phyloP scores from a whole-genome alignment of 2,797 vertebrate species.

The Atherinosoma microstoma region DNA sequence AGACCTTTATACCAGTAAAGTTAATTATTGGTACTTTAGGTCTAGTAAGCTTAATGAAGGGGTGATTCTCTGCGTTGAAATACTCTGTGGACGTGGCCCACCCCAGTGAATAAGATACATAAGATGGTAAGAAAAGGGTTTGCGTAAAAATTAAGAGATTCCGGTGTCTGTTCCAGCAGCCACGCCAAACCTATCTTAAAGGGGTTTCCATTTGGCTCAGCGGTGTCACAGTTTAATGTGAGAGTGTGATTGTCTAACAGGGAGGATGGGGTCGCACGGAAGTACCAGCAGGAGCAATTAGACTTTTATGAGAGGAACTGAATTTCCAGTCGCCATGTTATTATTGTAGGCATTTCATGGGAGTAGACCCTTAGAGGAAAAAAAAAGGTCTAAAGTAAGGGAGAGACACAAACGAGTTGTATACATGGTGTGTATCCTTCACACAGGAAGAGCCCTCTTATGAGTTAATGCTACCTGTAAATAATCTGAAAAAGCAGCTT shows the following conservation, averaged over 20 bases:
- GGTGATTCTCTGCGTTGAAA: constrained; percentile 23
- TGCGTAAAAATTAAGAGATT: constrained; percentile 37
- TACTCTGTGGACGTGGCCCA: constrained; percentile 12
- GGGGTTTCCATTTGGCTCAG: constrained; percentile 49
- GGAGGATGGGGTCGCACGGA: constrained; percentile 34
- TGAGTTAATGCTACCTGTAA: constrained; percentile 75
- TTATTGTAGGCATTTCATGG: constrained; percentile 49
- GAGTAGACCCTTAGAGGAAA: constrained; percentile 29
- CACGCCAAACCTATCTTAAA: constrained; percentile 32
- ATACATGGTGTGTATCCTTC: constrained; percentile 28
- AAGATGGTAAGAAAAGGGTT: constrained; percentile 9
- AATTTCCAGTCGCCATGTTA: constrained; percentile 63
- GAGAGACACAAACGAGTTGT: constrained; percentile 13
- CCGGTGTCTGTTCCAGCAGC: constrained; percentile 11
- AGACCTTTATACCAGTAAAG: constrained; percentile 19
- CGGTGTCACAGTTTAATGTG: constrained; percentile 49
- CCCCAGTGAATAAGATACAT: constrained; percentile 7
- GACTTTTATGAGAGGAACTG: constrained; percentile 74
- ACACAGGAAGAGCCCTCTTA: constrained; percentile 75
- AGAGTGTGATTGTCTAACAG: constrained; percentile 31
- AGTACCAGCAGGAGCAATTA: constrained; percentile 69
- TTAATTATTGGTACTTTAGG: constrained; percentile 39
- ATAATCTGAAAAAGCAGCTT: constrained; percentile 66
- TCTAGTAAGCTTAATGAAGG: constrained; percentile 14
- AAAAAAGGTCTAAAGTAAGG: constrained; percentile 24